Evolutionary conservation across 92 coral and sea anemone species (phyloP).

Genomic region (Phenganax stokvisi): DNA sequence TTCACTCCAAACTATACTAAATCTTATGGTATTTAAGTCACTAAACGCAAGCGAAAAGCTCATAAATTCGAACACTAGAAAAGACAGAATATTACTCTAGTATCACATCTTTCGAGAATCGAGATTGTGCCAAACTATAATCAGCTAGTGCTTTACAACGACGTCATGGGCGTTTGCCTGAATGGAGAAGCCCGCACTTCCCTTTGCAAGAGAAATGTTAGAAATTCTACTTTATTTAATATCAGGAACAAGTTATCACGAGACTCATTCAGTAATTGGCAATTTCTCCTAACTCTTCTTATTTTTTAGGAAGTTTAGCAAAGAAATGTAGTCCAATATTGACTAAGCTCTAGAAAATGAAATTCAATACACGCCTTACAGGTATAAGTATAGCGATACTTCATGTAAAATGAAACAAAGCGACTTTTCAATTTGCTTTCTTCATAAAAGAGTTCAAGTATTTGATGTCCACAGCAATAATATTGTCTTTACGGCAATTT

Average conservation of each 20-base stretch:
- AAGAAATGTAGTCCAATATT: no score
- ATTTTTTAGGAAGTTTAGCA: no score
- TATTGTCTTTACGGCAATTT: neutral
- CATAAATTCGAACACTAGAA: no score
- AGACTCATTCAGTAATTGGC: no score
- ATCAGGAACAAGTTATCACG: no score
- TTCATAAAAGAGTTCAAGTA: slow-evolving; percentile 1
- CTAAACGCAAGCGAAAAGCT: neutral
- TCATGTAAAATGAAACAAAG: slow-evolving; percentile 7
- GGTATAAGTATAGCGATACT: neutral
- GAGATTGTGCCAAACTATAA: no score
- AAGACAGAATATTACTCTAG: no score
- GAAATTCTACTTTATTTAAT: neutral
- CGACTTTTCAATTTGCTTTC: slow-evolving; percentile 17
- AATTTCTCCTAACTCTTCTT: no score
- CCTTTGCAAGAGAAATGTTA: neutral
- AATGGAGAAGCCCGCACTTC: neutral
- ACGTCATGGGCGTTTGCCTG: slow-evolving; percentile 30
- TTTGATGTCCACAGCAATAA: neutral
- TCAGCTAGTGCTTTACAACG: neutral
- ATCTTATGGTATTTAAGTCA: neutral
- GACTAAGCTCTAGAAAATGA: no score
- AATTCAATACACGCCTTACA: neutral
- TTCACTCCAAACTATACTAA: neutral
- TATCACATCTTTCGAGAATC: no score